Base-by-base conservation (phyloP, 1,140 invertebrate genomes). In the Trachymyrmex septentrionalis region DNA sequence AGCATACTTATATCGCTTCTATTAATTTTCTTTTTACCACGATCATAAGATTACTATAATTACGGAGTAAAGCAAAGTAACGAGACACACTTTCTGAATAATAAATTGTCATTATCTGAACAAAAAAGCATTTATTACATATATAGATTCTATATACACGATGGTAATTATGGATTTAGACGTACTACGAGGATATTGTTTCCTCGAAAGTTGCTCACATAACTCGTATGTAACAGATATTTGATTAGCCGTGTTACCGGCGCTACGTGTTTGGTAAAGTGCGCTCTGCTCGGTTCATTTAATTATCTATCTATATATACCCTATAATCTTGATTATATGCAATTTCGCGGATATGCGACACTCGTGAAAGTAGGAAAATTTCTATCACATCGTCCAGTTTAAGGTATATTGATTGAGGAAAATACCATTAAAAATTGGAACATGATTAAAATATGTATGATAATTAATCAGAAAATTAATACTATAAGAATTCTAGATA, bases 131-230 rank as follows among this genome's bases (percentile, higher is more conserved):
- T 34, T 61, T 61, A 61, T 82, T 75, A 63, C 34, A 24, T 61
- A 24, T 61, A 61, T 27, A 48, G 27, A 63, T 82, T 48, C 30
- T n/a, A 19, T 19, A 3, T 48, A 34, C 6, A 61, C 1, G 12
- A 4, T 50, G 19, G 50, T 55, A 44, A 30, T 73, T 73, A 50
- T 55, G 27, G 53, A 71, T 38, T 69, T 38, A 73, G 24, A 84
- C 19, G 19, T 27, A 44, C 21, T 30, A 44, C 53, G 80, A 14
- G 69, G 24, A 75, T 84, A 84, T 84, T 84, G 55, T 69, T 84
- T 84, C 80, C 69, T 84, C 80, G 80, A 84, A 84, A 84, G 80
- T 84, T 84, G 69, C 69, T 84, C 80, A 84, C 80, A 75, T 84
- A 84, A 84, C 80, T 84, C 69, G 80, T 57, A 50, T 84, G 80